Evolutionary conservation across 2,888 invertebrate species (phyloP).

Genomic region (Mechanitis mazaeus): DNA sequence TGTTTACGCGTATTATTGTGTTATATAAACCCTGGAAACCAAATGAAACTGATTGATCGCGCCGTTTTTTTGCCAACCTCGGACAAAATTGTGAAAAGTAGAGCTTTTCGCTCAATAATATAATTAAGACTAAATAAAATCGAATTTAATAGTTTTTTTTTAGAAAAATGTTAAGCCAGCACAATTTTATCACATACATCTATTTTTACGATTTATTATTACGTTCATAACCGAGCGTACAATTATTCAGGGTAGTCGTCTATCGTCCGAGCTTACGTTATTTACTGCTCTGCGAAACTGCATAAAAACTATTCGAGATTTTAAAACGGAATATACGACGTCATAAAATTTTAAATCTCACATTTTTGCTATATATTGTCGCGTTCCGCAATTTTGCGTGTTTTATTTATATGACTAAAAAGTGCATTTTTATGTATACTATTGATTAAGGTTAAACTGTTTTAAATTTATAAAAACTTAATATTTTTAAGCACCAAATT

Average conservation of each 20-base stretch:
- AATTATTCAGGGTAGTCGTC: conserved; percentile 31
- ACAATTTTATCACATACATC: neutral
- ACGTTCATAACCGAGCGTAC: conserved; percentile 6
- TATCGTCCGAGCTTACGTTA: conserved; percentile 38
- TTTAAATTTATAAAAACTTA: no score
- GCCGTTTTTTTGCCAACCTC: no score
- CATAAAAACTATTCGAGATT: conserved; percentile 15
- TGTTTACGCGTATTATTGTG: no score
- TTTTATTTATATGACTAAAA: neutral
- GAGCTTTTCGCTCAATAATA: no score
- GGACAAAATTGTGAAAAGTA: no score
- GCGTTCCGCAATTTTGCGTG: conserved; percentile 2
- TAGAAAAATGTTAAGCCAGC: no score
- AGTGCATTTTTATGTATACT: neutral
- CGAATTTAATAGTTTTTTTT: no score
- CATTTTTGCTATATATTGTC: conserved; percentile 19
- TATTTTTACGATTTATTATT: conserved; percentile 12
- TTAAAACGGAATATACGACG: conserved; percentile 14
- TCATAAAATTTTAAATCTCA: conserved; percentile 18
- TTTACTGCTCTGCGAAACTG: conserved; percentile 18
- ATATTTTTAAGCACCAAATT: no score
- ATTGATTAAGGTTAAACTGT: neutral
- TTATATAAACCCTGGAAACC: no score
- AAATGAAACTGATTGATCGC: no score
- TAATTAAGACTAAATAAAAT: no score